Percentiles rank a stretch among this genome's conserved stretches.
Evolutionary conservation across 2,888 invertebrate species (phyloP).

Genomic region (Tromatobia lineatoria): DNA sequence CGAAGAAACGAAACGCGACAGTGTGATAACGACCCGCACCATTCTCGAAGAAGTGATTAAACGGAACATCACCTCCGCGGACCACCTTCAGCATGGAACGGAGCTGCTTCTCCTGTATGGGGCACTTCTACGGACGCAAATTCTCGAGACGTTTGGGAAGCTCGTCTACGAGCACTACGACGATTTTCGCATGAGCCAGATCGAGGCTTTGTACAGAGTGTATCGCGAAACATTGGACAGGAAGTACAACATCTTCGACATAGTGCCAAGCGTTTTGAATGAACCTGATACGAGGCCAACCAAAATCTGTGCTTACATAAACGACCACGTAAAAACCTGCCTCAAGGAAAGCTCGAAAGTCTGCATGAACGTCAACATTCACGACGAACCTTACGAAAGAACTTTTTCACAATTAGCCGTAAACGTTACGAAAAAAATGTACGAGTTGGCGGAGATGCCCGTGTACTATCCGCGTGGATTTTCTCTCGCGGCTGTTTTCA

Average conservation of each 20-base stretch:
- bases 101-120: conserved; percentile 73
- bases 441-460: conserved; percentile 38
- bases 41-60: conserved; percentile 55
- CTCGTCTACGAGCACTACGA: conserved; percentile 76
- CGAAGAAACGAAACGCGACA: conserved; percentile 12
- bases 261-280: conserved; percentile 71
- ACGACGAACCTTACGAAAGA: conserved; percentile 40
- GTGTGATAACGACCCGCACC: conserved; percentile 58
- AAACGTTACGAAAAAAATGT: conserved; percentile 51
- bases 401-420: background rate
- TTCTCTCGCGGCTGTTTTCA: conserved; percentile 59
- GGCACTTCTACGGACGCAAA: conserved; percentile 70
- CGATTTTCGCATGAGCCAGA: conserved; percentile 71
- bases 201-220: conserved; percentile 71
- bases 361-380: conserved; percentile 64
- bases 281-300: conserved; percentile 68
- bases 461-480: conserved; percentile 66
- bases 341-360: conserved; percentile 65
- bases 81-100: conserved; percentile 71
- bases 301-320: conserved; percentile 70
- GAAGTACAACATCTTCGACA: conserved; percentile 72
- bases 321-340: conserved; percentile 61
- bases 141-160: conserved; percentile 73
- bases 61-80: conserved; percentile 17
- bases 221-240: conserved; percentile 72